Conservation (phyloP, 1,140 invertebrate species). For the Wiebesia pumilae region DNA sequence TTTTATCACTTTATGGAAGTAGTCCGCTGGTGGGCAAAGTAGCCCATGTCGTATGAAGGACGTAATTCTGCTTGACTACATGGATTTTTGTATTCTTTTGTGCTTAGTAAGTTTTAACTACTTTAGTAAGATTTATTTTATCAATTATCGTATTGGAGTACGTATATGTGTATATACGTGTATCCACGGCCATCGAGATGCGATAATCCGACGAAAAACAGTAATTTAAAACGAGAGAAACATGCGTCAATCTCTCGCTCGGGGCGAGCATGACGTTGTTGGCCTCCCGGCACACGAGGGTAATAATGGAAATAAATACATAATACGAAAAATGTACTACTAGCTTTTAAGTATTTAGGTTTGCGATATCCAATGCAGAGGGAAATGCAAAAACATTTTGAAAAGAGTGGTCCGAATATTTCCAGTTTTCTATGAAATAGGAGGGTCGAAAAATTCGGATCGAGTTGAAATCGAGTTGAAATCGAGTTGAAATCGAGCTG, state of each 20-base stretch:
- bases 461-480: no score
- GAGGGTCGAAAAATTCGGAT: background rate
- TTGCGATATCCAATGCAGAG: background rate
- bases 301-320: constrained; percentile 2
- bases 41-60: background rate
- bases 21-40: background rate
- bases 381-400: background rate
- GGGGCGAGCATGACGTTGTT: constrained; percentile 56
- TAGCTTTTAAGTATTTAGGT: constrained; percentile 26
- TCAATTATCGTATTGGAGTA: constrained; percentile 4
- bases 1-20: background rate
- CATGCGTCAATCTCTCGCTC: constrained; percentile 63
- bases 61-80: constrained; percentile 36
- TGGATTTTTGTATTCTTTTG: constrained; percentile 44
- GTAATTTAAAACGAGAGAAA: constrained; percentile 62
- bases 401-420: background rate
- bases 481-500: no score
- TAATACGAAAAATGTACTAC: background rate
- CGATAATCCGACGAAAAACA: constrained; percentile 59
- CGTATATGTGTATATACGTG: background rate
- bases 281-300: constrained; percentile 33
- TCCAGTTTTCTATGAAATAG: constrained; percentile 29
- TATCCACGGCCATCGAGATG: background rate
- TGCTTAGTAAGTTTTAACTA: constrained; percentile 40
- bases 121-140: constrained; percentile 47